These are phyloP conservation scores for Apus apus DNA, from an alignment of 2,113 vertebrate genomes.

Conservation along the genomic window DNA sequence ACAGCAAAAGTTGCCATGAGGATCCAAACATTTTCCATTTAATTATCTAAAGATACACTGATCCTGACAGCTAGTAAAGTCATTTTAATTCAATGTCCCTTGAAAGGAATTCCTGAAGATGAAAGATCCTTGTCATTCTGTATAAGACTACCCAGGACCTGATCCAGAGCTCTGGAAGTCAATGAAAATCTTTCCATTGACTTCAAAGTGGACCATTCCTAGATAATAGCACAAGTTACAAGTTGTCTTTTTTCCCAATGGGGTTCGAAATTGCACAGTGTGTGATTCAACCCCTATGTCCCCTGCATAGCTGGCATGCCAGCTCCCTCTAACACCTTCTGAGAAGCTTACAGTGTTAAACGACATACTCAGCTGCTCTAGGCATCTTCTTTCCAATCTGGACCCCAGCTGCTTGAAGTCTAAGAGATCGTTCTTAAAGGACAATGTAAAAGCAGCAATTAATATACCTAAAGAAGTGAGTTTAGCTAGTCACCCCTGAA, in stretches of 20 bases:
- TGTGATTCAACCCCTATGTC: slow-evolving; percentile 56
- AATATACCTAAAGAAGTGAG: background rate
- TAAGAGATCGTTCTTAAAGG: background rate
- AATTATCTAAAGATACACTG: background rate
- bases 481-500: background rate
- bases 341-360: slow-evolving; percentile 9
- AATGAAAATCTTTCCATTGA: slow-evolving; percentile 29
- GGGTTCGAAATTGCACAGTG: background rate
- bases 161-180: slow-evolving; percentile 21
- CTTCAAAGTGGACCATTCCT: slow-evolving; percentile 43
- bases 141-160: background rate
- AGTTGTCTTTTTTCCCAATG: background rate
- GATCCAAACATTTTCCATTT: background rate
- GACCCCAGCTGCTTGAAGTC: slow-evolving; percentile 45
- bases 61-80: background rate
- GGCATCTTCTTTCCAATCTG: slow-evolving; percentile 53
- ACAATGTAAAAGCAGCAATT: background rate
- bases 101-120: slow-evolving; percentile 36
- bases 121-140: slow-evolving; percentile 17
- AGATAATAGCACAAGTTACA: slow-evolving; percentile 38
- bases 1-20: slow-evolving; percentile 2
- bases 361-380: slow-evolving; percentile 11
- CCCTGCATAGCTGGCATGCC: slow-evolving; percentile 23
- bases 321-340: slow-evolving; percentile 56
- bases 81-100: background rate